These are phyloP conservation scores for Archips xylosteana DNA, from an alignment of 2,888 invertebrate genomes.

Conservation along the genomic window DNA sequence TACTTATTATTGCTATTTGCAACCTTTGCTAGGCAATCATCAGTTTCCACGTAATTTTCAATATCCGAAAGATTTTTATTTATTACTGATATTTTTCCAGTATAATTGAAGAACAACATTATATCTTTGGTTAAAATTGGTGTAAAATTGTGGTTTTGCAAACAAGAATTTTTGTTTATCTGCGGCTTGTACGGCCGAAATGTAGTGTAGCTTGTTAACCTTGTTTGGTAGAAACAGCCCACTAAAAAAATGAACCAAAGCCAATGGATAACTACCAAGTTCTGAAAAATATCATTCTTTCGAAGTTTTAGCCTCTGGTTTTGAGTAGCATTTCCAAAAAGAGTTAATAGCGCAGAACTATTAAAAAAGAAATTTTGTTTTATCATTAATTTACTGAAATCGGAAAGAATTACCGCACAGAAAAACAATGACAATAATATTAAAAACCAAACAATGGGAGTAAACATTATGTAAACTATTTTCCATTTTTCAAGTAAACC, in stretches of 20 bases:
- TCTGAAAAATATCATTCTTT: conserved; percentile 1
- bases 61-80: conserved; percentile 14
- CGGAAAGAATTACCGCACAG: conserved; percentile 20
- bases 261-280: conserved; percentile 36
- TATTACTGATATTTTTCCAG: conserved; percentile 9
- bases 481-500: conserved; percentile 36
- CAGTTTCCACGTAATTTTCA: conserved; percentile 21
- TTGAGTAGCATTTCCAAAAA: conserved; percentile 29
- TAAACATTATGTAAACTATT: conserved; percentile 37
- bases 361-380: neutral
- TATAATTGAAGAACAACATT: conserved; percentile 3
- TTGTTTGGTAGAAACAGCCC: conserved; percentile 43
- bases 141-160: conserved; percentile 19
- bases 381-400: too few species aligned
- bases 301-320: conserved; percentile 3
- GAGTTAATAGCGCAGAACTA: conserved; percentile 1
- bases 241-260: conserved; percentile 43
- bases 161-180: conserved; percentile 5
- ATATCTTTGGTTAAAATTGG: conserved; percentile 22
- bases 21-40: conserved; percentile 16
- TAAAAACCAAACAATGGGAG: conserved; percentile 31
- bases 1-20: conserved; percentile 22
- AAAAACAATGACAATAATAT: conserved; percentile 23
- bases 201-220: conserved; percentile 39
- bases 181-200: conserved; percentile 11